These are phyloP conservation scores for Podarcis muralis DNA, from an alignment of 2,113 vertebrate genomes.

Conservation along the genomic window DNA sequence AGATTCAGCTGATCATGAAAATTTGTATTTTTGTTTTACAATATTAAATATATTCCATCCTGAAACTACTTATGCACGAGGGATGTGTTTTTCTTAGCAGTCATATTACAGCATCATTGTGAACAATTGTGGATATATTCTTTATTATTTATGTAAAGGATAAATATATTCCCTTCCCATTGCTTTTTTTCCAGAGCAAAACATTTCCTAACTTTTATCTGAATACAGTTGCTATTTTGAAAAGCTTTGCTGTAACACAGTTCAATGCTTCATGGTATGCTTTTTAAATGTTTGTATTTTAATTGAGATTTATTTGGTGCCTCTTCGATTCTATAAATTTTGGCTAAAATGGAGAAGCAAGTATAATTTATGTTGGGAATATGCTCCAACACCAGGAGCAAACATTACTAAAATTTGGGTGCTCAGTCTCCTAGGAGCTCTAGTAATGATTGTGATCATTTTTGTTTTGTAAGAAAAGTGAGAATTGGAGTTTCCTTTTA, in stretches of 20 bases:
- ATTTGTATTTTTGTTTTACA: background rate
- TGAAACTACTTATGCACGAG: background rate
- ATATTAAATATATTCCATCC: background rate
- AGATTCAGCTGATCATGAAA: background rate
- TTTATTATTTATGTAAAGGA: background rate
- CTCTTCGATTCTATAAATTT: background rate
- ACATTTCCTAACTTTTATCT: slow-evolving; percentile 5
- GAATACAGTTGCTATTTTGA: background rate
- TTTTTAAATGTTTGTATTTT: background rate
- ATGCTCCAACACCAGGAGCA: too few species aligned
- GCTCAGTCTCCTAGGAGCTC: background rate
- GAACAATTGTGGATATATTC: background rate
- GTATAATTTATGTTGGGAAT: background rate
- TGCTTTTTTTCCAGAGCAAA: slow-evolving; percentile 9
- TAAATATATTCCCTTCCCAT: background rate
- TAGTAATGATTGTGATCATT: too few species aligned
- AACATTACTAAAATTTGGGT: background rate
- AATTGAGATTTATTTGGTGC: slow-evolving; percentile 8
- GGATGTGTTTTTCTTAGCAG: background rate
- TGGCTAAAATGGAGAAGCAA: background rate
- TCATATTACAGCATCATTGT: background rate
- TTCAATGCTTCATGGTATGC: slow-evolving; percentile 2
- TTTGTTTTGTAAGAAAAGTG: background rate
- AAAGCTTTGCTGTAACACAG: background rate
- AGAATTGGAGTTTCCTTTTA: background rate